Percentiles rank a stretch among this genome's conserved stretches.
Evolutionary conservation across 2,113 vertebrate species (phyloP).

Genomic region (Rhynchopsitta pachyrhyncha): DNA sequence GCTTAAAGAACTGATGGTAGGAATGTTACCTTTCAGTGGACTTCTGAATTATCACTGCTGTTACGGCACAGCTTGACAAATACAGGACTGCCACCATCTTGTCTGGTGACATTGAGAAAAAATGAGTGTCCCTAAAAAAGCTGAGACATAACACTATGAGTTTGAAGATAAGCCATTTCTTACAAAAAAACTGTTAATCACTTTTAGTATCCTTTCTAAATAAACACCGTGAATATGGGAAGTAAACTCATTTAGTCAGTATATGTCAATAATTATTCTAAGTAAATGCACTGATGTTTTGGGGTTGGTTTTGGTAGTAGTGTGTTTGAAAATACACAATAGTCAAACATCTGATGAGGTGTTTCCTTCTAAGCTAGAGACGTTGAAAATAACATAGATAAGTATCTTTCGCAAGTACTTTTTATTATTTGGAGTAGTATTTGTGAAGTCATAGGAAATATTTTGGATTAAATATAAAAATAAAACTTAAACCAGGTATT

Average conservation of each 20-base stretch:
- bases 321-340: not conserved
- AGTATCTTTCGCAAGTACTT: constrained; percentile 15
- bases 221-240: not conserved
- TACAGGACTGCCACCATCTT: not conserved
- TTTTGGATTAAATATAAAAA: constrained; percentile 15
- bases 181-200: not conserved
- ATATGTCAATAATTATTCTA: not conserved
- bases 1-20: not conserved
- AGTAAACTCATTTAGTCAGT: not conserved
- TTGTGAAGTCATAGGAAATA: constrained; percentile 34
- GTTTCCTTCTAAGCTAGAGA: constrained; percentile 25
- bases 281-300: constrained; percentile 33
- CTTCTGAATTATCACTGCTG: not conserved
- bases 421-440: constrained; percentile 36
- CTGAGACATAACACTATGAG: not conserved
- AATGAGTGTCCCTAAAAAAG: not conserved
- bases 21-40: not conserved
- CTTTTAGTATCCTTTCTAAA: not conserved
- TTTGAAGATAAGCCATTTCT: not conserved
- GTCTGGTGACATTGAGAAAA: not conserved
- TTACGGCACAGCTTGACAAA: not conserved
- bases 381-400: not conserved
- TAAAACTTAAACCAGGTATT: not conserved
- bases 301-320: not conserved
- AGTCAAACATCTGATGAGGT: constrained; percentile 6